A percentile compares a stretch with the other conserved stretches of the same genome.
Conservation (phyloP, 2,888 invertebrate genomes). For the Himalopsyche kuldschensis region DNA sequence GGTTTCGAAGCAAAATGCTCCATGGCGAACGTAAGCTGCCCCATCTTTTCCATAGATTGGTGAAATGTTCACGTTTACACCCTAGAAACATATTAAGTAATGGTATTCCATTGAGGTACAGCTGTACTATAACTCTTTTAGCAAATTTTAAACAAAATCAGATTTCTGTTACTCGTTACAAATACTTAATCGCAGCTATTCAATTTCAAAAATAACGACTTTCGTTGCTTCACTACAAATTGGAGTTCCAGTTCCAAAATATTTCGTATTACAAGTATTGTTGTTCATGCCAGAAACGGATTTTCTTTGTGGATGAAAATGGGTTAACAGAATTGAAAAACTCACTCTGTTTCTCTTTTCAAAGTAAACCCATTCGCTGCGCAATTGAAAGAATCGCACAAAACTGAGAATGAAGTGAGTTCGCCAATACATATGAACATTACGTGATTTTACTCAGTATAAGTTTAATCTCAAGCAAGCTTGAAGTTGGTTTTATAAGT, state of each 20-base stretch:
- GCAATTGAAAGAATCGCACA: neutral
- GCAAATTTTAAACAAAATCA: too few relatives aligned
- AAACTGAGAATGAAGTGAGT: neutral
- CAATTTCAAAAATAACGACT: too few relatives aligned
- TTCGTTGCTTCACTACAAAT: too few relatives aligned
- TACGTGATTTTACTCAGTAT: too few relatives aligned
- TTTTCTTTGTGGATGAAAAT: neutral
- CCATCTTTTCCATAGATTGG: conserved; percentile 72
- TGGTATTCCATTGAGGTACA: too few relatives aligned
- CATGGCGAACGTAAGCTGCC: conserved; percentile 71
- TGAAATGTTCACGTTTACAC: neutral
- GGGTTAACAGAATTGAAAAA: neutral
- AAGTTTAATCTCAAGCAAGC: too few relatives aligned
- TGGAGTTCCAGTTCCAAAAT: too few relatives aligned
- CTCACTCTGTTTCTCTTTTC: neutral
- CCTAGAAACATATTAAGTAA: neutral
- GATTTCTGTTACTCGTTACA: too few relatives aligned
- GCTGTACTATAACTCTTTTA: too few relatives aligned
- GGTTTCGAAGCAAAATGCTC: conserved; percentile 86
- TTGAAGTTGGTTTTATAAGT: too few relatives aligned
- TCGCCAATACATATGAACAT: too few relatives aligned
- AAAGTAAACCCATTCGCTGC: neutral
- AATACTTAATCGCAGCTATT: too few relatives aligned
- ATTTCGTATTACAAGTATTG: neutral
- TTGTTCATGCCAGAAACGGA: neutral